These are phyloP conservation scores for Procambarus clarkii DNA, from an alignment of 1,140 invertebrate genomes.

Conservation along the genomic window DNA sequence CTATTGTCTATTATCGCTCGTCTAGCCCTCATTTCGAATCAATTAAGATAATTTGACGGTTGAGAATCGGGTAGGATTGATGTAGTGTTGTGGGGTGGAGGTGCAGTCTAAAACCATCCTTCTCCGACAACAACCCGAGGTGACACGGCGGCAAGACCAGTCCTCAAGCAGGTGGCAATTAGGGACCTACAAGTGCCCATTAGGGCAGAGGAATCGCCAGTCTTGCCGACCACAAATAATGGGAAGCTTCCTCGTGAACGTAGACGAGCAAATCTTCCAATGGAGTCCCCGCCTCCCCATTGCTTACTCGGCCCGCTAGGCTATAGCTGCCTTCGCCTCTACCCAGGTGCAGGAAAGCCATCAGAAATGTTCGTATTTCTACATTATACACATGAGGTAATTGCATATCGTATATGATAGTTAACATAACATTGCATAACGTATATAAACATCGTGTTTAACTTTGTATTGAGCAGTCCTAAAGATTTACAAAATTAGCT, in stretches of 20 bases:
- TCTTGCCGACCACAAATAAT: constrained; percentile 8
- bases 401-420: not conserved
- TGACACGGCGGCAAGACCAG: not conserved
- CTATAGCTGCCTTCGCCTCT: not conserved
- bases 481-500: too few relatives aligned
- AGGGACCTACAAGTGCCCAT: constrained; percentile 1
- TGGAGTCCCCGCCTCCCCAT: too few relatives aligned
- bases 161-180: not conserved
- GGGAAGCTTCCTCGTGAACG: constrained; percentile 7
- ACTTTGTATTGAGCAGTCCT: too few relatives aligned
- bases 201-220: constrained; percentile 20
- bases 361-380: not conserved
- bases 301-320: too few relatives aligned
- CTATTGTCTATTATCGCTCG: not conserved
- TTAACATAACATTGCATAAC: too few relatives aligned
- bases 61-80: not conserved
- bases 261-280: not conserved
- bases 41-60: not conserved
- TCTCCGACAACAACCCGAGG: not conserved
- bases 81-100: constrained; percentile 1
- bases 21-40: not conserved
- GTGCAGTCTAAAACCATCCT: not conserved
- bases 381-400: not conserved
- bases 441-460: too few relatives aligned
- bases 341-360: not conserved